These are phyloP conservation scores for Origma solitaria DNA, from an alignment of 2,113 vertebrate species.

Conservation along the genomic window DNA sequence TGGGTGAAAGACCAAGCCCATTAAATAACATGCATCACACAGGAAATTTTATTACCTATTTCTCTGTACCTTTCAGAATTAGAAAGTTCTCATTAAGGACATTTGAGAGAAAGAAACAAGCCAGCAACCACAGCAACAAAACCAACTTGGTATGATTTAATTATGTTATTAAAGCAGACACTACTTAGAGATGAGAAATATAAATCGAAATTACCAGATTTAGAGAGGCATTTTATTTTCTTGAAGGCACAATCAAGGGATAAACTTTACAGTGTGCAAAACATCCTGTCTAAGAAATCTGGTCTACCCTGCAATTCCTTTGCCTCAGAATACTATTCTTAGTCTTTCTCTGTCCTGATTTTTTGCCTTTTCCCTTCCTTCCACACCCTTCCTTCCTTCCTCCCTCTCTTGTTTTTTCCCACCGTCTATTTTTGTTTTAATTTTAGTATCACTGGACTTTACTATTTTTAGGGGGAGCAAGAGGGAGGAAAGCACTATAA, in stretches of 20 bases:
- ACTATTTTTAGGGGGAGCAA: background rate
- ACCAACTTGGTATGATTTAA: background rate
- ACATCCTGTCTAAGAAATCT: background rate
- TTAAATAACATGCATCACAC: background rate
- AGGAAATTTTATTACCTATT: background rate
- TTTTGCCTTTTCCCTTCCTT: background rate
- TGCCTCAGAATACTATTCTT: too few relatives aligned
- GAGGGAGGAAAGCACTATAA: constrained; percentile 27
- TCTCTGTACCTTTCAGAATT: background rate
- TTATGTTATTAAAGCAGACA: background rate
- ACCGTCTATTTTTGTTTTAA: background rate
- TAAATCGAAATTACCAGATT: background rate
- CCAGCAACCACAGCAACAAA: background rate
- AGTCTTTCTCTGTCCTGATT: too few relatives aligned
- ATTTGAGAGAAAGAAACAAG: background rate
- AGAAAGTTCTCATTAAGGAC: background rate
- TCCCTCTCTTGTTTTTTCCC: background rate
- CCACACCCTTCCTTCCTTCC: background rate
- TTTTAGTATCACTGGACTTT: constrained; percentile 43
- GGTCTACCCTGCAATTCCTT: background rate
- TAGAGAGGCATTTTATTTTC: background rate
- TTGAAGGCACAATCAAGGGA: background rate
- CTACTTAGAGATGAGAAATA: background rate
- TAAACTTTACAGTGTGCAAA: background rate
- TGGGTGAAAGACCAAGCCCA: background rate